Evolutionary conservation across 1,140 invertebrate genomes (phyloP), one percentile per base, ranked within the genome.

Genomic region (Magallana gigas): DNA sequence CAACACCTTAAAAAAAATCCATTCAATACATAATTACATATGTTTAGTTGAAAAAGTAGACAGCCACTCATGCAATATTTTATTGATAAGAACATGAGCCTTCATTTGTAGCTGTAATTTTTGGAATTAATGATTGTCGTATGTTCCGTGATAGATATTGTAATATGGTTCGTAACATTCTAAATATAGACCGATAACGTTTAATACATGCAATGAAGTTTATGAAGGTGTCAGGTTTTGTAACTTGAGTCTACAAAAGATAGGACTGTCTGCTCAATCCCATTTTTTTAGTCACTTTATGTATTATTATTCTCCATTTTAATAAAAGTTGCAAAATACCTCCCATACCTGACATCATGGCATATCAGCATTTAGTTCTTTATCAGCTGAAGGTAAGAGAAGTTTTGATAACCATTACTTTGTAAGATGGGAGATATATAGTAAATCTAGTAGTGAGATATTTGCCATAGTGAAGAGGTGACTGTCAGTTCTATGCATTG

Each of bases 101-200:
- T 3, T 76, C 68, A 36, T 76, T 76, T 76, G 68, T 76, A 76
- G 12, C 36, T 76, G 11, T 12, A 18, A 5, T 29, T 23, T 8
- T 36, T 36, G 18, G 68, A 29, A 9, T 23, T 11, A 36, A 76
- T 76, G 23, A 76, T 76, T 76, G 68, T 48, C 18, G 29, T 76
- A 76, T 48, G 36, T 76, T 76, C 36, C 5, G 23, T 18, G 18
- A 18, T 71, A 71, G 9, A 23, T 23, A 23, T 71, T 23, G 29
- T 76, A 29, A 76, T 48, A 48, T 48, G 36, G 68, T 76, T 76
- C 68, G 29, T 36, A 76, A 76, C 68, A 29, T 29, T 8, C 68
- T 76, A 76, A 76, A 76, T 76, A 76, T 76, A 76, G 68, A 76
- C 36, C 29, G 23, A 76, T 29, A 29, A 76, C 36, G 36, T 48